Evolutionary conservation across 2,113 vertebrate species (phyloP).

Genomic region (Brachionichthys hirsutus): DNA sequence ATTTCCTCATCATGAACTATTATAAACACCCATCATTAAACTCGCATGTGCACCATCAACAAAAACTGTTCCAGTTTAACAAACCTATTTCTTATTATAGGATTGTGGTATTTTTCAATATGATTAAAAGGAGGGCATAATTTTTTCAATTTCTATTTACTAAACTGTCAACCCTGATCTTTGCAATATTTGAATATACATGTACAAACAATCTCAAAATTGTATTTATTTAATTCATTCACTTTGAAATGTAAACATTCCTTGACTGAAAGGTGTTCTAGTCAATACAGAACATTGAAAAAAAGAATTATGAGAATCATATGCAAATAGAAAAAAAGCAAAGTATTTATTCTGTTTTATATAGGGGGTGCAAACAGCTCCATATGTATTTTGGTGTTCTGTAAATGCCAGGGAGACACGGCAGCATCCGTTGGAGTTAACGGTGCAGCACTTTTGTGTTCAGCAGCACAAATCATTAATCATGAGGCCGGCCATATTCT

Average conservation of each 20-base stretch:
- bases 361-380: slow-evolving; percentile 74
- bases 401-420: slow-evolving; percentile 96
- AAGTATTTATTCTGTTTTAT: slow-evolving; percentile 81
- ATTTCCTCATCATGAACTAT: background rate
- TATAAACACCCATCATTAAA: background rate
- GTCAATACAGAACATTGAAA: slow-evolving; percentile 58
- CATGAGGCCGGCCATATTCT: slow-evolving; percentile 99
- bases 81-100: too few relatives aligned
- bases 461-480: slow-evolving; percentile 99
- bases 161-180: slow-evolving; percentile 24
- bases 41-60: too few relatives aligned
- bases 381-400: slow-evolving; percentile 87
- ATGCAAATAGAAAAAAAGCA: slow-evolving; percentile 65
- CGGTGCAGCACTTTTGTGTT: slow-evolving; percentile 99
- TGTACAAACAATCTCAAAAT: slow-evolving; percentile 16
- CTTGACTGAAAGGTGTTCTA: slow-evolving; percentile 30
- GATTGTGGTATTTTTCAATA: too few relatives aligned
- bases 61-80: too few relatives aligned
- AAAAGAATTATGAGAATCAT: slow-evolving; percentile 47
- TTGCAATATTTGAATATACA: slow-evolving; percentile 22
- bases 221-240: background rate
- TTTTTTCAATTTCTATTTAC: slow-evolving; percentile 1
- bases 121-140: too few relatives aligned
- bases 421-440: slow-evolving; percentile 94
- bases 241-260: background rate